Percentiles rank a stretch among this genome's conserved stretches.
phyloP scores from a whole-genome alignment of 2,888 invertebrate species.

The Tridacna gigas region DNA sequence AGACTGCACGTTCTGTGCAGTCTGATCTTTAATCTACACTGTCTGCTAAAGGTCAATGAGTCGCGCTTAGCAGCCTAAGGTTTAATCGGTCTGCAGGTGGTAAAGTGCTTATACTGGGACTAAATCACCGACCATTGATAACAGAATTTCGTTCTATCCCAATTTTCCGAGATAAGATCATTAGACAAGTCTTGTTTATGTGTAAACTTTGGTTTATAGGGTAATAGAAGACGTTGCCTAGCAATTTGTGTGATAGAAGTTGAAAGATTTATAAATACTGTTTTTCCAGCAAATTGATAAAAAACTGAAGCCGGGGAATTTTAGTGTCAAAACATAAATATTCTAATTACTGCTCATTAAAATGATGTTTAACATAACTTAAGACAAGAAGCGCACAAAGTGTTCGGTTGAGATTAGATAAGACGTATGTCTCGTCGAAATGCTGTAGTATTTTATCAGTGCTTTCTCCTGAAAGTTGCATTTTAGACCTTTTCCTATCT shows the following conservation, averaged over 20 bases:
- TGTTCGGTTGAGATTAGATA: conserved; percentile 53
- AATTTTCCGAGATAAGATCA: conserved; percentile 43
- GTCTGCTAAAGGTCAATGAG: no score
- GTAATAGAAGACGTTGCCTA: conserved; percentile 46
- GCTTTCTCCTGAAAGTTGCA: background rate
- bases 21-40: no score
- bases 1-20: no score
- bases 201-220: conserved; percentile 53
- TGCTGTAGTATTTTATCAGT: background rate
- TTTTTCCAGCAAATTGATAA: conserved; percentile 18
- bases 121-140: conserved; percentile 28
- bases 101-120: background rate
- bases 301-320: conserved; percentile 23
- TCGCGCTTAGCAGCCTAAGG: no score
- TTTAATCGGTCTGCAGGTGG: no score
- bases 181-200: conserved; percentile 59
- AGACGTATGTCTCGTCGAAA: background rate
- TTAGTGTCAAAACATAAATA: conserved; percentile 65
- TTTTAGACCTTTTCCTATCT: no score
- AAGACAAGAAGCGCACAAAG: conserved; percentile 48
- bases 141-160: conserved; percentile 36
- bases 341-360: conserved; percentile 64
- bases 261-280: conserved; percentile 54
- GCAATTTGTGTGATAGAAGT: conserved; percentile 42
- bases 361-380: conserved; percentile 62